Evolutionary conservation across 1,140 invertebrate genomes (phyloP).

Genomic region (Orussus abietinus): DNA sequence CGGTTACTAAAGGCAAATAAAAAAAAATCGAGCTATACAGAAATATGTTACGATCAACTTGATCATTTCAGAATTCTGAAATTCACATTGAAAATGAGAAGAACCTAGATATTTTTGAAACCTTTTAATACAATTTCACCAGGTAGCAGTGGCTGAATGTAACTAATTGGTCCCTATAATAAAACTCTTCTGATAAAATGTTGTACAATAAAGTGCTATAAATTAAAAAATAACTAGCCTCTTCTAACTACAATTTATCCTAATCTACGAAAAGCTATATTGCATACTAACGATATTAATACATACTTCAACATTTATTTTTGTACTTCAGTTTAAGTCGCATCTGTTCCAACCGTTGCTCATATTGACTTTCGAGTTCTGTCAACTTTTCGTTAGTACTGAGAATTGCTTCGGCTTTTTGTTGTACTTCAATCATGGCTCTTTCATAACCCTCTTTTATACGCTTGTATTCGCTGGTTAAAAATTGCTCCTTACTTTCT

Average conservation of each 20-base stretch:
- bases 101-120: no score
- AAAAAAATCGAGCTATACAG: no score
- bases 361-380: conserved; percentile 32
- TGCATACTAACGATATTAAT: conserved; percentile 39
- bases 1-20: no score
- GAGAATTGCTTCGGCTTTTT: conserved; percentile 33
- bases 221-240: conserved; percentile 49
- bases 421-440: conserved; percentile 38
- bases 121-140: no score
- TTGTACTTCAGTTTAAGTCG: conserved; percentile 46
- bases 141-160: conserved; percentile 19
- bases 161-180: conserved; percentile 34
- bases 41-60: no score
- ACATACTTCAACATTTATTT: conserved; percentile 44
- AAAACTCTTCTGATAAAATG: conserved; percentile 34
- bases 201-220: conserved; percentile 47
- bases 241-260: conserved; percentile 42
- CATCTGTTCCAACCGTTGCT: conserved; percentile 37
- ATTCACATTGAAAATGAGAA: no score
- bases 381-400: conserved; percentile 35
- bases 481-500: conserved; percentile 34
- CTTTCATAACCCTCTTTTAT: conserved; percentile 42
- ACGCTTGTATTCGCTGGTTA: conserved; percentile 33
- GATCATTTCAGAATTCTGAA: no score
- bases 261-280: conserved; percentile 42